phyloP scores from a whole-genome alignment of 2,888 invertebrate genomes.

The Eupithecia subfuscata region DNA sequence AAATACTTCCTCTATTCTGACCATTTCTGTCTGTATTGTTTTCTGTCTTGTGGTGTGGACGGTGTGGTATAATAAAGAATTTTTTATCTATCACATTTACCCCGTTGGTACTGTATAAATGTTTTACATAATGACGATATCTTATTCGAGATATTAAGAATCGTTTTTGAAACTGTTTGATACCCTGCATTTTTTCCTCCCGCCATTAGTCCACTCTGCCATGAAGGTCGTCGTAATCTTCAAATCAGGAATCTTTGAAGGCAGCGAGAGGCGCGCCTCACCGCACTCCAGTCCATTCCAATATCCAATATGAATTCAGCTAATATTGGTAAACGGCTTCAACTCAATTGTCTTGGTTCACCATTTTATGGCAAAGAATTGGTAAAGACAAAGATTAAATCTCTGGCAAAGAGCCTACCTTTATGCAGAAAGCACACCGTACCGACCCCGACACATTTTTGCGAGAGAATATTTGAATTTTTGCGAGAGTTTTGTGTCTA shows the following conservation, averaged over 20 bases:
- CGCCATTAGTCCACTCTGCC: neutral
- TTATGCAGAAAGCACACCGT: neutral
- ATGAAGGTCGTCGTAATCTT: neutral
- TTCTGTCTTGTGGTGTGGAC: no score
- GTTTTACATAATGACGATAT: no score
- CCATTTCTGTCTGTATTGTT: no score
- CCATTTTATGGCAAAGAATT: neutral
- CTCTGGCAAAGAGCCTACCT: neutral
- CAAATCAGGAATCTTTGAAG: constrained; percentile 3
- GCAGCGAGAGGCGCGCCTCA: neutral
- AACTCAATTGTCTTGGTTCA: constrained; percentile 9
- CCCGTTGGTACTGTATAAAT: no score
- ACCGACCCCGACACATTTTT: neutral
- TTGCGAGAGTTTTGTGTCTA: no score
- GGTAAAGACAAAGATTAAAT: neutral
- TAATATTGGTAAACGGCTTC: constrained; percentile 40
- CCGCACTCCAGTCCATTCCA: constrained; percentile 34
- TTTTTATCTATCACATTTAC: no score
- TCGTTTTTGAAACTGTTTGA: no score
- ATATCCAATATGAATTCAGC: constrained; percentile 37
- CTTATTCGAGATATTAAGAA: no score
- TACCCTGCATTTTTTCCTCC: neutral
- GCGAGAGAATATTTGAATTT: neutral
- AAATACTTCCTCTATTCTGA: no score
- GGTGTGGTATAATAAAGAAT: no score